Base-by-base conservation (phyloP, 2,888 invertebrate species). In the Cheilosia soror region DNA sequence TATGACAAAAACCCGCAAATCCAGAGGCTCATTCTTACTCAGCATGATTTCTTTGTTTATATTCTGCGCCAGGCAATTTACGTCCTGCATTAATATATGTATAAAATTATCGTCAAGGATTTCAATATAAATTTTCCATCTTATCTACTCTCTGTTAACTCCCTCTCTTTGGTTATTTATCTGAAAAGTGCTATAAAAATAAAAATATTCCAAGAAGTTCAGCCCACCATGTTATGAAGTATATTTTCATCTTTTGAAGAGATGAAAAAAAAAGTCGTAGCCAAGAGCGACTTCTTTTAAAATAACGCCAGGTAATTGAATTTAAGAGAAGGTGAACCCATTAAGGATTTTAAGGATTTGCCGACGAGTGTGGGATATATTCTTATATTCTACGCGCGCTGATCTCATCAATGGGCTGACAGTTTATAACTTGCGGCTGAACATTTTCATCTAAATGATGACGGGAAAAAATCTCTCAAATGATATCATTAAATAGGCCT, bases 251-350 rank as follows among this genome's bases (percentile, higher is more conserved):
- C 40, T 71, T 37, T 53, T 5, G 60, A 62, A 11, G 27, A 31
- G 29, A 62, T 11, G 49, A 51, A 51, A 57, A 60, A 60, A 58
- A 13, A 76, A 47, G 33, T 44, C 53, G 72, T 65, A 42, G 49
- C 69, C 40, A 57, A 33, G 47, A 69, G 69, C 63, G 55, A 25
- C 47, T 71, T 63, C 63, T 63, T 51, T 63, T 55, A 78, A 78
- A 78, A 78, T 58, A 72, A 65, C 72, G 72, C 44, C 44, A 72
- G 60, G 72, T 79, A 79, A 79, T 79, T 79, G 79, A 79, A 79
- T 79, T 79, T 66, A 49, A 79, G 66, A 72, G 72, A 44, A 57
- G 79, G 65, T 79, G 79, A 79, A 51, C 51, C 65, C 65, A 79
- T 79, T 72, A 72, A 60, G 71, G 79, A 60, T 72, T 65, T 72